Evolutionary conservation across 1,140 invertebrate species (phyloP).

Genomic region (Drosophila tristis): DNA sequence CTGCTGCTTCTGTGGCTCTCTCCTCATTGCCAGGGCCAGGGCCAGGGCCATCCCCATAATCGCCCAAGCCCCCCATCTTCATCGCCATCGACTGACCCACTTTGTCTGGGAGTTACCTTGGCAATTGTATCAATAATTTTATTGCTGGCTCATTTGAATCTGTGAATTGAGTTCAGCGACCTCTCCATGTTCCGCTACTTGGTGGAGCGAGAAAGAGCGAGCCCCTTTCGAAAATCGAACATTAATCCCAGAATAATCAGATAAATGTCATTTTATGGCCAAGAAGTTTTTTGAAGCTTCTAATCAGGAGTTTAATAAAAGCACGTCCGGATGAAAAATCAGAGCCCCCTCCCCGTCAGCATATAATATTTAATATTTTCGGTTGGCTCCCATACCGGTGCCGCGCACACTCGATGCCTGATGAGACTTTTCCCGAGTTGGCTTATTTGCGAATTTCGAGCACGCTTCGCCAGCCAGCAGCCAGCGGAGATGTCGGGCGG

Average conservation of each 20-base stretch:
- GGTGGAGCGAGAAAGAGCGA: neutral
- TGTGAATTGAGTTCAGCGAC: conserved; percentile 23
- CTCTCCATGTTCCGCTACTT: neutral
- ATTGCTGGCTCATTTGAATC: conserved; percentile 24
- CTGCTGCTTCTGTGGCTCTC: conserved; percentile 27
- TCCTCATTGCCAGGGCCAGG: conserved; percentile 29
- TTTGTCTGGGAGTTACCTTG: conserved; percentile 45
- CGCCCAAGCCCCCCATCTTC: conserved; percentile 6
- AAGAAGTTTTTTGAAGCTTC: conserved; percentile 9
- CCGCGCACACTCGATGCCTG: conserved; percentile 31
- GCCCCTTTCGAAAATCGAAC: neutral
- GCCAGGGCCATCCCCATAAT: conserved; percentile 21
- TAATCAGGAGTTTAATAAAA: too few species aligned
- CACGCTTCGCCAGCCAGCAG: conserved; percentile 53
- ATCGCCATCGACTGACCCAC: conserved; percentile 58
- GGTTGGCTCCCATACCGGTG: conserved; percentile 22
- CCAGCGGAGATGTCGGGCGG: conserved; percentile 12
- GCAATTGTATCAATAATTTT: conserved; percentile 39
- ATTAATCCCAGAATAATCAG: neutral
- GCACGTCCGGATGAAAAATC: too few species aligned
- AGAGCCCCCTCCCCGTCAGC: neutral
- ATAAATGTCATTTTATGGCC: conserved; percentile 14
- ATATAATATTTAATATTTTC: conserved; percentile 53
- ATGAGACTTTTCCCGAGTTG: conserved; percentile 38
- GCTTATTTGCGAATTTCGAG: conserved; percentile 71